Base-by-base conservation (phyloP, 2,113 vertebrate genomes). In the Opisthocomus hoazin region DNA sequence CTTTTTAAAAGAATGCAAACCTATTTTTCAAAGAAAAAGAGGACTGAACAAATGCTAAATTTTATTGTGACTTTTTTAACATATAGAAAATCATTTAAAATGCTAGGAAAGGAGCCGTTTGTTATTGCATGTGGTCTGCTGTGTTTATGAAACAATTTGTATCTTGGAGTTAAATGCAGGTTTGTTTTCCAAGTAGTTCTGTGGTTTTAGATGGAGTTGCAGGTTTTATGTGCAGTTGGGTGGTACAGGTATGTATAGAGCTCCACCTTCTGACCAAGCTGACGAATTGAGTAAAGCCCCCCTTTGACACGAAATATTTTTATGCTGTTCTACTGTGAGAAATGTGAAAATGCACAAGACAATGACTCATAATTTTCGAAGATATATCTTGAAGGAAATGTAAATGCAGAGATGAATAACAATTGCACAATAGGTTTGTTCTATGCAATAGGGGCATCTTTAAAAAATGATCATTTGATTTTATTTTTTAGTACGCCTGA, bases 221-320 rank as follows among this genome's bases (percentile, higher is more conserved):
- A 73, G 95, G 82, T 89, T 92, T 82, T 76, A 27, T 78, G 64
- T 84, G 66, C 65, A 34, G 75, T 32, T 32, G 10, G 76, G 57
- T 46, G 48, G 63, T 76, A 96, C 94, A 94, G 95, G 92, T 95
- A 97, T 97, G 98, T 97, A 96, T 85, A 98, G 97, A 98, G 98
- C 98, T 97, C 98, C 98, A 98, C 96, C 98, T 98, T 98, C 97
- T 88, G 98, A 97, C 97, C 92, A 91, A 95, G 69, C 65, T 26
- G 19, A 34, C 87, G 84, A 91, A 98, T 50, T 97, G 92, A 95
- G 54, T 51, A 51, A 86, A 95, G 56, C 69, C 61, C 65, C 74
- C 41, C n/a, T 45, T 26, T 58, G 54, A 87, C 13, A 32, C 50
- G 27, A 91, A 70, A 70, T 96, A 29, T 51, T 95, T 97, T 74